Base-by-base conservation (phyloP, 2,888 invertebrate genomes). In the Stenodera caucasica region DNA sequence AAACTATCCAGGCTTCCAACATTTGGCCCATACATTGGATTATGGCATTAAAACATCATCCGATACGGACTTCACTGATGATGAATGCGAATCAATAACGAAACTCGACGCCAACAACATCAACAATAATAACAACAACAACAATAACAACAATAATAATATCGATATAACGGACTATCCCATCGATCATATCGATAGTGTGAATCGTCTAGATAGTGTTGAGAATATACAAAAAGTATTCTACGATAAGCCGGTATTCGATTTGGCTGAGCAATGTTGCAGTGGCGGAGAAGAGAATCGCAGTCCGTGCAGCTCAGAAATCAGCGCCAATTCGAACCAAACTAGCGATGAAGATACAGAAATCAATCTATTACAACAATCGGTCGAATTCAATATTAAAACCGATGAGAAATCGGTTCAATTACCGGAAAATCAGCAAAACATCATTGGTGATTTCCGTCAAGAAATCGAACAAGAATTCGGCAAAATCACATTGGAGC, bases 1-100 rank as follows among this genome's bases (percentile, higher is more conserved):
- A 54, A 92, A 92, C 80, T 92, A 92, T 81, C 89, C 91, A 21
- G 91, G 92, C 58, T 92, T 92, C 79, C 91, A 92, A 77, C 91
- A 91, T 79, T 84, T 91, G 72, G 91, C 90, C 15, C 88, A 90
- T 73, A 89, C 89, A 63, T 82, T 90, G 68, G 86, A 80, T 64
- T 77, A 75, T 64, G 69, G 71, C 64, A 73, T 76, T 58, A 78
- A 77, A 66, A 71, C 71, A 49, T 71, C 73, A 49, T 81, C 81
- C 49, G 82, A 81, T 62, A 79, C 80, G 35, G 82, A 82, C 66
- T 77, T 80, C 64, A 80, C 81, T 1, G 82, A 81, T 65, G 82
- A 82, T 70, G 82, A 83, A 60, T 81, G 80, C 61, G 82, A 80
- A 53, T 67, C 70, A 81, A 40, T 63, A 84, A 84, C 67, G 81